These are phyloP conservation scores for Eupithecia tripunctaria DNA, from an alignment of 2,888 invertebrate genomes.

Conservation along the genomic window DNA sequence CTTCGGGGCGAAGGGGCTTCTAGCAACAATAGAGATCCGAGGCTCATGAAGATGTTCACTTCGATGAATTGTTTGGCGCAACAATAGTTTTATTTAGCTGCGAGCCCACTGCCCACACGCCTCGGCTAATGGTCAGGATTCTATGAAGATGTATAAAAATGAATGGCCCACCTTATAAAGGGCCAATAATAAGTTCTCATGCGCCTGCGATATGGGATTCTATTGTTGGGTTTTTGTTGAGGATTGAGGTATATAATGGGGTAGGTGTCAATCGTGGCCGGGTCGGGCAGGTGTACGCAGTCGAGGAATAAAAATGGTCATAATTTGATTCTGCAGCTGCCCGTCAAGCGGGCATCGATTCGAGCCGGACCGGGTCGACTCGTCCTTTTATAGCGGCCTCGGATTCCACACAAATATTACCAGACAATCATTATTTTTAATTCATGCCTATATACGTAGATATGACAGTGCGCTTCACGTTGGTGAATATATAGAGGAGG, in stretches of 20 bases:
- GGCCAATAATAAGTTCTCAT: slow-evolving; percentile 83
- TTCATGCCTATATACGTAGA: slow-evolving; percentile 54
- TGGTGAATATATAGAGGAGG: slow-evolving; percentile 48
- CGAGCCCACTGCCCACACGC: slow-evolving; percentile 83
- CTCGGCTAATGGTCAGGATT: slow-evolving; percentile 80
- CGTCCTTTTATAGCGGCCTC: slow-evolving; percentile 71
- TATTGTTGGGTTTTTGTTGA: slow-evolving; percentile 78
- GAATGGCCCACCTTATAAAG: slow-evolving; percentile 76
- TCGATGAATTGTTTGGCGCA: slow-evolving; percentile 77
- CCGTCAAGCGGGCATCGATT: slow-evolving; percentile 77
- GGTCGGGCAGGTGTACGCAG: slow-evolving; percentile 74
- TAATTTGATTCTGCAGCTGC: slow-evolving; percentile 83
- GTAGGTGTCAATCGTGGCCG: slow-evolving; percentile 81
- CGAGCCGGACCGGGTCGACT: slow-evolving; percentile 60
- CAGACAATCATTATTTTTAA: slow-evolving; percentile 73
- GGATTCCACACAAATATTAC: slow-evolving; percentile 72
- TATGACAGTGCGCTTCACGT: slow-evolving; percentile 58
- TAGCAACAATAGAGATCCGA: slow-evolving; percentile 71
- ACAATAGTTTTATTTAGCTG: slow-evolving; percentile 84
- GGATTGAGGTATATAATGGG: slow-evolving; percentile 72
- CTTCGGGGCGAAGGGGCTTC: slow-evolving; percentile 61
- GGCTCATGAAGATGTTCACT: slow-evolving; percentile 82
- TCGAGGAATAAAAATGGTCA: slow-evolving; percentile 79
- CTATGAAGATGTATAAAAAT: slow-evolving; percentile 81
- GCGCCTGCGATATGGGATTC: slow-evolving; percentile 73